A percentile compares a stretch with the other conserved stretches of the same genome.
Evolutionary conservation across 2,888 invertebrate species (phyloP).

Genomic region (Coleophora flavipennella): DNA sequence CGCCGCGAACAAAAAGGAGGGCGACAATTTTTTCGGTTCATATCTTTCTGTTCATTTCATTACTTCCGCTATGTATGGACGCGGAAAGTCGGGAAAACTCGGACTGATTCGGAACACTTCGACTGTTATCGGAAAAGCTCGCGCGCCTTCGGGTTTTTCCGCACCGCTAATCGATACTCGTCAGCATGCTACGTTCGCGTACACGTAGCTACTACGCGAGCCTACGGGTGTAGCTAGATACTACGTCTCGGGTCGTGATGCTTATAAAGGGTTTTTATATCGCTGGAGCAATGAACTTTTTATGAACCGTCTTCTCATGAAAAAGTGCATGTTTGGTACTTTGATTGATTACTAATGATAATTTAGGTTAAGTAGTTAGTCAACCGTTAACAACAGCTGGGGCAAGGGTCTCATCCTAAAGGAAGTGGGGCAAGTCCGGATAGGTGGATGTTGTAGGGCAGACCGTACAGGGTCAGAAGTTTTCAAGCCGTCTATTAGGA

Average conservation of each 20-base stretch:
- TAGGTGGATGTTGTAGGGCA: no score
- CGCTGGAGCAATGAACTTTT: not conserved
- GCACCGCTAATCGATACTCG: conserved; percentile 59
- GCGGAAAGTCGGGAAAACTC: conserved; percentile 33
- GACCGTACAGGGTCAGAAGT: no score
- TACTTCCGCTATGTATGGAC: conserved; percentile 67
- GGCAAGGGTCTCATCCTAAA: no score
- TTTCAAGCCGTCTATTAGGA: no score
- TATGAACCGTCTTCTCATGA: conserved; percentile 16
- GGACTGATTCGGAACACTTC: conserved; percentile 28
- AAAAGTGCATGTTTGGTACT: no score
- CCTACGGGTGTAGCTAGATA: conserved; percentile 45
- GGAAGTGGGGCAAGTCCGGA: no score
- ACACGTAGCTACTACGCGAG: conserved; percentile 46
- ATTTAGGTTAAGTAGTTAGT: no score
- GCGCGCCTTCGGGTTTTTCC: conserved; percentile 38
- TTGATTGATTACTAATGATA: no score
- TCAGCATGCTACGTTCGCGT: conserved; percentile 37
- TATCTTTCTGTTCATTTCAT: conserved; percentile 70
- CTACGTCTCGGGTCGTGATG: conserved; percentile 33
- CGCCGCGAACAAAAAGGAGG: conserved; percentile 59
- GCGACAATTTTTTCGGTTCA: conserved; percentile 70
- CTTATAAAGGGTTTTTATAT: not conserved
- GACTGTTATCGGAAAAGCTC: conserved; percentile 15
- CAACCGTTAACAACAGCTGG: no score